phyloP scores from a whole-genome alignment of 1,140 invertebrate species.

The Drosophila busckii region DNA sequence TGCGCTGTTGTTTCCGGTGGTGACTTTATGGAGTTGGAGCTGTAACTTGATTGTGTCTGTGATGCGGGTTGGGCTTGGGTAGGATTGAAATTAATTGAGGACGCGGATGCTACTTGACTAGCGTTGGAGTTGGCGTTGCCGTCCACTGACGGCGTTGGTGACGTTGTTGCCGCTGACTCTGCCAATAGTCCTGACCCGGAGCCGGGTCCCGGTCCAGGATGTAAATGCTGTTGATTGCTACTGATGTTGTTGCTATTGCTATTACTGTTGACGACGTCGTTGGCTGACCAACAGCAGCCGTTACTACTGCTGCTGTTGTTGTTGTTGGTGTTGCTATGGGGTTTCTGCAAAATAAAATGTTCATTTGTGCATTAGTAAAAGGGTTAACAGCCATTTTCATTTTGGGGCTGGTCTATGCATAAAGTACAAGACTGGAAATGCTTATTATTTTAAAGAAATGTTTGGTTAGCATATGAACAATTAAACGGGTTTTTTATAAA shows the following conservation, averaged over 20 bases:
- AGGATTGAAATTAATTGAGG: slow-evolving; percentile 72
- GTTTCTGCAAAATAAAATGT: slow-evolving; percentile 59
- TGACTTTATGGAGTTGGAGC: slow-evolving; percentile 65
- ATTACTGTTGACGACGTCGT: slow-evolving; percentile 38
- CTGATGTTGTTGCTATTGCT: slow-evolving; percentile 30
- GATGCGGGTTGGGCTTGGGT: slow-evolving; percentile 52
- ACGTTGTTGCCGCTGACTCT: slow-evolving; percentile 19
- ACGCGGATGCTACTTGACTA: slow-evolving; percentile 42
- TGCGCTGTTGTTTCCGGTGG: slow-evolving; percentile 54
- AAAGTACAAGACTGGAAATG: slow-evolving; percentile 47
- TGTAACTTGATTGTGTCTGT: slow-evolving; percentile 60
- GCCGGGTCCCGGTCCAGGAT: slow-evolving; percentile 4
- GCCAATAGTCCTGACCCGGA: slow-evolving; percentile 26
- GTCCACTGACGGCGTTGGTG: slow-evolving; percentile 31
- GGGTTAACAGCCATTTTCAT: slow-evolving; percentile 32
- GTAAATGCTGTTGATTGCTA: slow-evolving; percentile 41
- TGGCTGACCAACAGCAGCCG: slow-evolving; percentile 50
- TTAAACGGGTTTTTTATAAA: no score
- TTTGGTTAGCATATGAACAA: no score
- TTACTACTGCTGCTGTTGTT: slow-evolving; percentile 15
- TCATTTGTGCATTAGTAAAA: slow-evolving; percentile 38
- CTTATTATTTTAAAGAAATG: no score
- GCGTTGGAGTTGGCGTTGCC: slow-evolving; percentile 33
- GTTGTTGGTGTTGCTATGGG: slow-evolving; percentile 41
- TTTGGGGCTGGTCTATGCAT: slow-evolving; percentile 34